Base-by-base conservation (phyloP, 2,888 invertebrate genomes). In the Nemotelus nigrinus region DNA sequence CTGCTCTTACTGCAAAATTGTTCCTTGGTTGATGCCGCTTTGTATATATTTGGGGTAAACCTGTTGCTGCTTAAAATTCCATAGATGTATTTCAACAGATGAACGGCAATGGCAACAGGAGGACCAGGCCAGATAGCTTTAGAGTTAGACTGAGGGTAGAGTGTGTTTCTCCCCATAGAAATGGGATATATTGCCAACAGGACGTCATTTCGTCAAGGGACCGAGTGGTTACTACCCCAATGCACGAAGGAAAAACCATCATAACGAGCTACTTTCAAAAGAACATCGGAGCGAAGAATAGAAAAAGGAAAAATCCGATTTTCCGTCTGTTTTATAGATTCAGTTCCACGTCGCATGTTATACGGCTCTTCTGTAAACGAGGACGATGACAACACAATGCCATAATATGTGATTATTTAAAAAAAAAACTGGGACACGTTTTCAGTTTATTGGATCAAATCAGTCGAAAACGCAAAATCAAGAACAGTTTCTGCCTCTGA, bases 31-130 rank as follows among this genome's bases (percentile, higher is more conserved):
- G 55, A 71, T 71, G 74, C 55, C 77, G 70, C 75, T 79, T 55
- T 75, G 77, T 79, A 64, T 77, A 70, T 77, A 70, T 68, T 78
- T 77, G 77, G 78, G 77, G 72, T 77, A 79, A 79, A 79, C 79
- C 79, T 79, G 79, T 79, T 79, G 79, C 79, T 79, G 79, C 79
- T 79, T 79, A 79, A 79, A 79, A 79, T 79, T 79, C 79, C 74
- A 74, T 39, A 72, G 65, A 67, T 77, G 79, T 78, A 76, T 76
- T 74, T 70, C 67, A 76, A 72, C 65, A 74, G 78, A 72, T 78
- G 79, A 78, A 77, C 72, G 78, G 67, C 58, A 63, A 67, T 60
- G 70, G 44, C 63, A 75, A 53, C 72, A 70, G 55, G 55, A 25
- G 63, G 41, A 71, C 55, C n/a, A 63, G 63, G 60, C 72, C 72